Evolutionary conservation across 2,888 invertebrate species (phyloP).

Genomic region (Panorpa germanica): DNA sequence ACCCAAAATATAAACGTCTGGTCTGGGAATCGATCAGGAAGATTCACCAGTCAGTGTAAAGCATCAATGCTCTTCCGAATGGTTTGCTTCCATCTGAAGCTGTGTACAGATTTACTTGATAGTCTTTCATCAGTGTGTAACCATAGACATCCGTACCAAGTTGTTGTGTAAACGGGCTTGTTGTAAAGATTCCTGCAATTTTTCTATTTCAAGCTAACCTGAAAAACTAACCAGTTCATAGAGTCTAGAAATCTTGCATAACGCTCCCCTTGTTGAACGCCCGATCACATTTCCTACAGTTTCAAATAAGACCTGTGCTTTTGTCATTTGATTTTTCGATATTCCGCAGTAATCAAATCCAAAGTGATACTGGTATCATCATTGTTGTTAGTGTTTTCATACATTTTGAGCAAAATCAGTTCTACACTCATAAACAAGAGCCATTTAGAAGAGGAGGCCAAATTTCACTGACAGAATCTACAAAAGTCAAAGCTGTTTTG

Average conservation of each 20-base stretch:
- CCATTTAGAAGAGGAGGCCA: slow-evolving; percentile 70
- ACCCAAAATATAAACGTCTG: too few species aligned
- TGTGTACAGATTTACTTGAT: slow-evolving; percentile 63
- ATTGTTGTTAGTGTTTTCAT: slow-evolving; percentile 51
- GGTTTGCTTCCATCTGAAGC: slow-evolving; percentile 51
- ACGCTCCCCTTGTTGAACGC: slow-evolving; percentile 36
- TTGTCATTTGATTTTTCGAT: slow-evolving; percentile 31
- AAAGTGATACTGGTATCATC: too few species aligned
- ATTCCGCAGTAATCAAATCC: slow-evolving; percentile 49
- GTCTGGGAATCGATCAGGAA: too few species aligned
- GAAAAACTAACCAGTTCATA: slow-evolving; percentile 78
- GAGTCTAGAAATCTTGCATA: slow-evolving; percentile 51
- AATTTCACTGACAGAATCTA: slow-evolving; percentile 75
- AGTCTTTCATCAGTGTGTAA: slow-evolving; percentile 57
- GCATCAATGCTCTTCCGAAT: slow-evolving; percentile 53
- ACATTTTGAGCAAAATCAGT: slow-evolving; percentile 41
- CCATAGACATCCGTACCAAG: slow-evolving; percentile 59
- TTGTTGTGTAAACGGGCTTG: slow-evolving; percentile 57
- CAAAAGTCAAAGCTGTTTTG: slow-evolving; percentile 82
- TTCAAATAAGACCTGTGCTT: slow-evolving; percentile 51
- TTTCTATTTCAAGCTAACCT: too few species aligned
- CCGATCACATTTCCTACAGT: slow-evolving; percentile 56
- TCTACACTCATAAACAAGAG: background rate
- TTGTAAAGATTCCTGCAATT: too few species aligned
- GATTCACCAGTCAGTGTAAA: too few species aligned